Evolutionary conservation across 2,113 vertebrate genomes (phyloP).

Genomic region (Sander lucioperca): DNA sequence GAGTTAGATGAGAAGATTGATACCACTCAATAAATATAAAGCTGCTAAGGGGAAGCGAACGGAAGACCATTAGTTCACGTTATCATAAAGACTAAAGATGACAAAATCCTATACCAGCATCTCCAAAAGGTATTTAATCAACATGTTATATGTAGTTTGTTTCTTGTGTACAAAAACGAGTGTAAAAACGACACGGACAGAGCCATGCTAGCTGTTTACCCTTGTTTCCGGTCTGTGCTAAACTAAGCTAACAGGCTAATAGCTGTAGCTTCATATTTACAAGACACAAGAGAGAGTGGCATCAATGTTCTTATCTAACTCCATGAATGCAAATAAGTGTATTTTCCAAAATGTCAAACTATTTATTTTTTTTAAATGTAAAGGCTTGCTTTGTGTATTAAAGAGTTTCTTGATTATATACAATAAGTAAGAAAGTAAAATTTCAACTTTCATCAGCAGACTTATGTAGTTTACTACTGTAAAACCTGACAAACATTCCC

Average conservation of each 20-base stretch:
- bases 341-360: background rate
- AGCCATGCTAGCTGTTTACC: background rate
- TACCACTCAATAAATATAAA: background rate
- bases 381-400: background rate
- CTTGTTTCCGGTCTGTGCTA: background rate
- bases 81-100: background rate
- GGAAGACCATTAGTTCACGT: background rate
- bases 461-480: slow-evolving; percentile 53
- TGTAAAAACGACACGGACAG: background rate
- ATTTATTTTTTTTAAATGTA: background rate
- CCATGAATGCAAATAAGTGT: background rate
- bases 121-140: background rate
- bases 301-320: background rate
- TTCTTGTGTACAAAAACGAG: background rate
- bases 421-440: background rate
- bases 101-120: background rate
- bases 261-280: background rate
- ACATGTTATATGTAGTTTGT: background rate
- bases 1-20: background rate
- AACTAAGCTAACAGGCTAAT: background rate
- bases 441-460: slow-evolving; percentile 56
- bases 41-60: background rate
- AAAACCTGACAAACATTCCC: slow-evolving; percentile 58
- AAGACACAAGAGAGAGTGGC: background rate
- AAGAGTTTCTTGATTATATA: slow-evolving; percentile 4